A percentile compares a stretch with the other conserved stretches of the same genome.
Evolutionary conservation across 2,113 vertebrate species (phyloP).

Genomic region (Grallaria varia): DNA sequence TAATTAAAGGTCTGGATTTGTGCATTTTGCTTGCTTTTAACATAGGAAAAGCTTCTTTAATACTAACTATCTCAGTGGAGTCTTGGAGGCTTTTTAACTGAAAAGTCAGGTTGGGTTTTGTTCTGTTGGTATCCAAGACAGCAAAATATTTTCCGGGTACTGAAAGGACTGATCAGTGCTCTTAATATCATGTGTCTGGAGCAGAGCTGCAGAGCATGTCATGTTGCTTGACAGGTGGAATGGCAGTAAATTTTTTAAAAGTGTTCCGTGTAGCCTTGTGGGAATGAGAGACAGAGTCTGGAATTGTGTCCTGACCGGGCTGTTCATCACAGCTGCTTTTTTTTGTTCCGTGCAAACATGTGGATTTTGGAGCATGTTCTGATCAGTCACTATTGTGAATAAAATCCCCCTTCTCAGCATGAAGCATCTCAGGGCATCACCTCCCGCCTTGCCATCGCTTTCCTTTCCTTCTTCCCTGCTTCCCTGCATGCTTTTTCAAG

Average conservation of each 20-base stretch:
- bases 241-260: conserved; percentile 25
- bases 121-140: background rate
- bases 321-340: background rate
- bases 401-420: background rate
- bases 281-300: conserved; percentile 22
- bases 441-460: background rate
- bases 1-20: background rate
- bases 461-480: background rate
- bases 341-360: background rate
- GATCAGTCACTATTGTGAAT: background rate
- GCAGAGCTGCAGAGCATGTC: conserved; percentile 16
- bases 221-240: conserved; percentile 24
- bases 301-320: background rate
- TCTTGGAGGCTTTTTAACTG: background rate
- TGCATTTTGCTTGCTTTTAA: background rate
- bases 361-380: background rate
- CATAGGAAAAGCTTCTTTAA: background rate
- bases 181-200: background rate
- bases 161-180: conserved; percentile 4
- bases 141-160: conserved; percentile 21
- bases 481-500: background rate
- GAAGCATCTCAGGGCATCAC: background rate
- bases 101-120: background rate
- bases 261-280: background rate
- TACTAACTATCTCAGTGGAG: background rate